Evolutionary conservation across 2,888 invertebrate species (phyloP).

Genomic region (Myathropa florea): DNA sequence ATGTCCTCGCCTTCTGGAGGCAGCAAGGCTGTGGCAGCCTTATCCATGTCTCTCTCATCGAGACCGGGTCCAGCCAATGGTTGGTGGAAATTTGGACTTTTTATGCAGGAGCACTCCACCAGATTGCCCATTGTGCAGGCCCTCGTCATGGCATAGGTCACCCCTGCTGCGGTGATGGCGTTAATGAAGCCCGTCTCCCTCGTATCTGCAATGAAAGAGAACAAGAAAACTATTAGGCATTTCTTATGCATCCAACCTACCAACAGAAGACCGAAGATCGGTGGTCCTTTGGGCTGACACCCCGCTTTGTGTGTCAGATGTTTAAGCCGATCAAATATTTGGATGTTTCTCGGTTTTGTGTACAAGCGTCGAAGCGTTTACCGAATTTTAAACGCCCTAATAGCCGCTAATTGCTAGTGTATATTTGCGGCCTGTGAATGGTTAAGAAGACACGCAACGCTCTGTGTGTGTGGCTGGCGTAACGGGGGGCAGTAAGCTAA

Average conservation of each 20-base stretch:
- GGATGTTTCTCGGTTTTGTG: constrained; percentile 28
- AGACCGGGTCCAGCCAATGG: constrained; percentile 19
- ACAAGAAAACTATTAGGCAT: not conserved
- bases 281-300: not conserved
- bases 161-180: constrained; percentile 94
- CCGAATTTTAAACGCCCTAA: constrained; percentile 69
- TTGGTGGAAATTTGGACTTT: constrained; percentile 79
- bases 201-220: constrained; percentile 85
- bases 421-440: constrained; percentile 53
- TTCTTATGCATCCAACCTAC: not conserved
- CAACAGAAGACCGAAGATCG: too few species aligned
- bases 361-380: constrained; percentile 57
- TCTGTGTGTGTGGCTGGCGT: not conserved
- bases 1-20: constrained; percentile 17
- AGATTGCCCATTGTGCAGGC: constrained; percentile 93
- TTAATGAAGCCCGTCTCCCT: constrained; percentile 95
- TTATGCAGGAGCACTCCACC: constrained; percentile 93
- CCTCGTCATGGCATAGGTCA: constrained; percentile 92
- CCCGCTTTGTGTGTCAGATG: not conserved
- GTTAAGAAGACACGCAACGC: not conserved
- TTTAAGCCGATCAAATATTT: constrained; percentile 56
- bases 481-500: constrained; percentile 61
- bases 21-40: constrained; percentile 26
- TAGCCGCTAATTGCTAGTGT: constrained; percentile 67
- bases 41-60: constrained; percentile 20